A percentile compares a stretch with the other conserved stretches of the same genome.
phyloP scores from a whole-genome alignment of 2,113 vertebrate species.

The Panthera tigris region DNA sequence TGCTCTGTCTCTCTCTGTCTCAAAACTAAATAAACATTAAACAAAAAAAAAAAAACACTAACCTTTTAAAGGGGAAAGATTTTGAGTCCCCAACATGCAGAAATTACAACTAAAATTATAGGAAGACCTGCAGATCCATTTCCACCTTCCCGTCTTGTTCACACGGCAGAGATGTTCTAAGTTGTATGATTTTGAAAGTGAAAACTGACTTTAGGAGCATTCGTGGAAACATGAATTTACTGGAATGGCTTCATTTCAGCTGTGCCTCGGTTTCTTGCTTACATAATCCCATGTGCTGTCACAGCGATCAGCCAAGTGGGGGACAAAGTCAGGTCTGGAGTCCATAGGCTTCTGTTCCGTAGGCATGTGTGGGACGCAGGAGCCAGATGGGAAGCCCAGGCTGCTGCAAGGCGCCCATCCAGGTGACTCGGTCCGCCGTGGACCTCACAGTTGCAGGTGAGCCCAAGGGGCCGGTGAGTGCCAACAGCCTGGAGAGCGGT shows the following conservation, averaged over 20 bases:
- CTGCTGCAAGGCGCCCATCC: not conserved
- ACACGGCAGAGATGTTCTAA: not conserved
- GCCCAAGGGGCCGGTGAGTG: not conserved
- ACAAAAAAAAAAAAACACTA: no score
- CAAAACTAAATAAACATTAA: no score
- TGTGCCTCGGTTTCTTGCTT: not conserved
- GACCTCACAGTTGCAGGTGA: not conserved
- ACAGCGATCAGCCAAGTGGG: slow-evolving; percentile 36
- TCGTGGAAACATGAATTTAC: not conserved
- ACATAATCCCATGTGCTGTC: not conserved
- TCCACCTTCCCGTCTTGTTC: not conserved
- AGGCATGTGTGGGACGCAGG: not conserved
- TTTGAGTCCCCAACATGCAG: not conserved
- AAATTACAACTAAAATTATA: not conserved
- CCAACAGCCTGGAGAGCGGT: not conserved
- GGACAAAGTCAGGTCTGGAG: slow-evolving; percentile 42
- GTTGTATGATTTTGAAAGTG: not conserved
- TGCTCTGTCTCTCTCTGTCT: no score
- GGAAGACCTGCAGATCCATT: not conserved
- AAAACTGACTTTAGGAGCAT: not conserved
- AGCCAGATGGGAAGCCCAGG: not conserved
- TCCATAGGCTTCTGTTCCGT: not conserved
- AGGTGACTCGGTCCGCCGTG: not conserved
- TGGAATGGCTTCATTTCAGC: not conserved
- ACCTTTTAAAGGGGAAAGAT: not conserved